Evolutionary conservation across 2,888 invertebrate species (phyloP).

Genomic region (Ormyrus rosae): DNA sequence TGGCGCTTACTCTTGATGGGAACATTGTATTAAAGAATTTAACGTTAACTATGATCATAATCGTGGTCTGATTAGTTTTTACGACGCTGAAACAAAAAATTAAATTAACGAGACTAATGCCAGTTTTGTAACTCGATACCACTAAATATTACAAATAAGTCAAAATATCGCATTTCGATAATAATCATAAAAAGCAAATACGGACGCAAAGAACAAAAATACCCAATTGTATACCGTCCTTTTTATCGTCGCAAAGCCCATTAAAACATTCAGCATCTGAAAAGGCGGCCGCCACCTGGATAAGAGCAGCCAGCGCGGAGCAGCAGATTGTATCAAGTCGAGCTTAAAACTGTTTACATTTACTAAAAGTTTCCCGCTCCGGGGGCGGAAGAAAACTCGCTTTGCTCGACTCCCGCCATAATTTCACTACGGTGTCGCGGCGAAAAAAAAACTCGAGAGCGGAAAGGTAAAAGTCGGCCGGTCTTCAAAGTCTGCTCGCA

Average conservation of each 20-base stretch:
- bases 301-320: conserved; percentile 51
- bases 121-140: no score
- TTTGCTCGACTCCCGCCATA: conserved; percentile 65
- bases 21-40: no score
- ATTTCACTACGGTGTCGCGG: conserved; percentile 38
- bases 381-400: conserved; percentile 62
- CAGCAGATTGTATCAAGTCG: conserved; percentile 66
- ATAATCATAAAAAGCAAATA: background rate
- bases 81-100: no score
- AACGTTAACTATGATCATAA: no score
- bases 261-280: conserved; percentile 42
- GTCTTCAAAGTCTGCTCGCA: conserved; percentile 64
- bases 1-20: no score
- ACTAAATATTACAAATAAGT: no score
- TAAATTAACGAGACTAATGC: no score
- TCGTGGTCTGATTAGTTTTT: no score
- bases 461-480: background rate
- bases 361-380: conserved; percentile 69
- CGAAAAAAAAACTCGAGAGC: background rate
- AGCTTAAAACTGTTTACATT: conserved; percentile 70
- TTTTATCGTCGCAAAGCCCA: conserved; percentile 37
- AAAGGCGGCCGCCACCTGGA: conserved; percentile 1
- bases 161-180: no score
- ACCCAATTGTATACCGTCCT: conserved; percentile 3
- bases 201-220: background rate